Evolutionary conservation across 2,888 invertebrate genomes (phyloP).

Genomic region (Drymonia ruficornis): DNA sequence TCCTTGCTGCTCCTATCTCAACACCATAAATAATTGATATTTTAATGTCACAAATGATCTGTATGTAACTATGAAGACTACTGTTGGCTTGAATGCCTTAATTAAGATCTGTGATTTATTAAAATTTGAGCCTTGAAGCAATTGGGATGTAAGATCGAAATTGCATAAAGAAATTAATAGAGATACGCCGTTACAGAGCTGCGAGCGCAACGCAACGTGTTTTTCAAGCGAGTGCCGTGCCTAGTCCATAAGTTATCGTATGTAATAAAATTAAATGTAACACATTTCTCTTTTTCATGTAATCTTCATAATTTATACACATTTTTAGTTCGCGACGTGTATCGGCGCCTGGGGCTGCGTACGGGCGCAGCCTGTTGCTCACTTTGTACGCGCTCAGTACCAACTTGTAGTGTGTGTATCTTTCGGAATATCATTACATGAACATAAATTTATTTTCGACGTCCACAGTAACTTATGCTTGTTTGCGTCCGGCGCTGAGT

Average conservation of each 20-base stretch:
- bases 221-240: conserved; percentile 75
- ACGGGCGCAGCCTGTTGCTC: conserved; percentile 31
- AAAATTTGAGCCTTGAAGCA: conserved; percentile 33
- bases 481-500: conserved; percentile 40
- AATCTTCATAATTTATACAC: conserved; percentile 83
- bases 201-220: conserved; percentile 58
- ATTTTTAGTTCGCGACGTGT: conserved; percentile 80
- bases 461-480: conserved; percentile 47
- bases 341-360: conserved; percentile 66
- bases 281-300: conserved; percentile 84
- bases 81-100: conserved; percentile 49
- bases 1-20: conserved; percentile 71
- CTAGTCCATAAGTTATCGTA: conserved; percentile 82
- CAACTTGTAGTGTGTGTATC: conserved; percentile 32
- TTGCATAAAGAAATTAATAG: conserved; percentile 12
- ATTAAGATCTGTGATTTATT: conserved; percentile 16
- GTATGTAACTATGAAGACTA: conserved; percentile 72
- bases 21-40: conserved; percentile 83
- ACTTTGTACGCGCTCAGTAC: conserved; percentile 41
- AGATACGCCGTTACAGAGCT: conserved; percentile 36
- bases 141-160: conserved; percentile 13
- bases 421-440: conserved; percentile 56
- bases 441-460: conserved; percentile 52
- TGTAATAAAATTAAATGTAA: conserved; percentile 85
- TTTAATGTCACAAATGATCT: conserved; percentile 84